Percentiles rank a stretch among this genome's conserved stretches.
These are phyloP conservation scores for Drosophila albomicans DNA, from an alignment of 1,140 invertebrate species.

Conservation along the genomic window DNA sequence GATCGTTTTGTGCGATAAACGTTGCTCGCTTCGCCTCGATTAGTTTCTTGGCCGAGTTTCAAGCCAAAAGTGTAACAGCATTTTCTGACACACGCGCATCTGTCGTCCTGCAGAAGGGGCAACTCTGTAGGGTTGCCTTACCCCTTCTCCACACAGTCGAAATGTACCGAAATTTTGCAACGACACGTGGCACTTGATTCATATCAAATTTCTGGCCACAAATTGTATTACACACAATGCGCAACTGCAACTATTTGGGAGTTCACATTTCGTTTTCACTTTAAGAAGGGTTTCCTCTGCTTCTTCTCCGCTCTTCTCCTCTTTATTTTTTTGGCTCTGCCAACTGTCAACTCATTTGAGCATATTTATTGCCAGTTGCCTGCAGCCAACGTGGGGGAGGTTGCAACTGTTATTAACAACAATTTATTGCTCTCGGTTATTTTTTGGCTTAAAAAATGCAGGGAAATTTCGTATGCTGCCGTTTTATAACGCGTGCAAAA, in stretches of 20 bases:
- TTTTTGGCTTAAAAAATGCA: conserved; percentile 51
- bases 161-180: conserved; percentile 55
- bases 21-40: conserved; percentile 58
- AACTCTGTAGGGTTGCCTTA: neutral
- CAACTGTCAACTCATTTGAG: conserved; percentile 78
- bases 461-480: conserved; percentile 10
- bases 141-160: neutral
- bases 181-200: conserved; percentile 83
- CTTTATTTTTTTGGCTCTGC: conserved; percentile 43
- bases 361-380: conserved; percentile 76
- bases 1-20: conserved; percentile 56
- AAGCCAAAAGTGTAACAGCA: conserved; percentile 76
- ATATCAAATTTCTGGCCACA: conserved; percentile 78
- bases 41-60: conserved; percentile 56
- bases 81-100: conserved; percentile 73
- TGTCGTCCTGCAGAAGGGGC: conserved; percentile 55
- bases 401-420: conserved; percentile 77
- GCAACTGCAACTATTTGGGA: conserved; percentile 71
- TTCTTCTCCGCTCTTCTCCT: neutral
- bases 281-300: conserved; percentile 53
- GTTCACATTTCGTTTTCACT: conserved; percentile 65
- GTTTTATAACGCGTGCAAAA: conserved; percentile 28
- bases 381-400: conserved; percentile 41
- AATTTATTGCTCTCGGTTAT: conserved; percentile 65
- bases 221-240: conserved; percentile 57